A percentile compares a stretch with the other conserved stretches of the same genome.
phyloP scores from a whole-genome alignment of 2,888 invertebrate species.

The Muscina levida region DNA sequence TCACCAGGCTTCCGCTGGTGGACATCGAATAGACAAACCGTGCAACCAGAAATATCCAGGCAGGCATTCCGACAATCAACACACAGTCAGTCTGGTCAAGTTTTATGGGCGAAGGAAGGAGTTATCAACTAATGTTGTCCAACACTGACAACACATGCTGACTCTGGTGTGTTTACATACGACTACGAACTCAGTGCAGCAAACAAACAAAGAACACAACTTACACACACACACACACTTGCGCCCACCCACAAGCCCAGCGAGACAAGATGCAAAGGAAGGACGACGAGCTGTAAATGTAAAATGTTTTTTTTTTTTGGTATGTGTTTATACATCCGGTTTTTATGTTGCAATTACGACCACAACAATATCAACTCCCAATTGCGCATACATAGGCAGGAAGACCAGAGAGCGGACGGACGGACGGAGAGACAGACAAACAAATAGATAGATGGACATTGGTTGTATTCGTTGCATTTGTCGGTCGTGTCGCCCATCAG shows the following conservation, averaged over 20 bases:
- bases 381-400: background rate
- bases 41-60: conserved; percentile 14
- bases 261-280: conserved; percentile 2
- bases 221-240: conserved; percentile 7
- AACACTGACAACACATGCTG: conserved; percentile 64
- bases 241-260: conserved; percentile 1
- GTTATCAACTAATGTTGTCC: conserved; percentile 62
- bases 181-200: conserved; percentile 18
- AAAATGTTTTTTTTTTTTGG: conserved; percentile 16
- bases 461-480: conserved; percentile 13
- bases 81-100: conserved; percentile 54
- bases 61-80: conserved; percentile 43
- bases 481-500: conserved; percentile 50
- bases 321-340: conserved; percentile 62
- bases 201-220: conserved; percentile 12
- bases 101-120: conserved; percentile 34
- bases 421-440: conserved; percentile 3
- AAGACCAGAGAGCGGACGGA: conserved; percentile 44
- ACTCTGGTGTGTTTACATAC: conserved; percentile 55
- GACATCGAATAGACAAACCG: conserved; percentile 42
- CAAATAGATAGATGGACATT: conserved; percentile 14
- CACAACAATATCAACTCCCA: conserved; percentile 65
- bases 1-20: conserved; percentile 57
- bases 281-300: conserved; percentile 22
- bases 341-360: conserved; percentile 66